Evolutionary conservation across 2,888 invertebrate species (phyloP), one percentile per base, ranked within the genome.

Genomic region (Pachymerium ferrugineum): DNA sequence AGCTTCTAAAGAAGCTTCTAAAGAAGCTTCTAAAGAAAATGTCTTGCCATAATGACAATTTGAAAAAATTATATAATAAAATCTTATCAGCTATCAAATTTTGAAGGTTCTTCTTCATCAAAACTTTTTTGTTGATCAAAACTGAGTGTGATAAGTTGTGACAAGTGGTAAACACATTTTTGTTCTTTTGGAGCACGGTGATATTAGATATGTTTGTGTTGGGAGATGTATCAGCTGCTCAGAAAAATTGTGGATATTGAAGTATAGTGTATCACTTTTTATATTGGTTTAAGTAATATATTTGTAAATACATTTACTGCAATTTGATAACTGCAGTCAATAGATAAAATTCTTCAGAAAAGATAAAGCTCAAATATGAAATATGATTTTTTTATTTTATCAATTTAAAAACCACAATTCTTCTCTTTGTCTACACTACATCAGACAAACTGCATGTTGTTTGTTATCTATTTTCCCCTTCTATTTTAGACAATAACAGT

Each of bases 151-250:
- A 25, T n/a, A n/a, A n/a, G n/a, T n/a, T n/a, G n/a, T 54, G 54
- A 54, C 54, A 54, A 54, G 54, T 54, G 54, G 54, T 54, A 54
- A 54, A 54, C 54, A 54, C 54, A 25, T 54, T 47, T 54, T 54
- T 12, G 22, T 54, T 54, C 54, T 22, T 8, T 14, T n/a, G n/a
- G 28, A 25, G 25, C 14, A 25, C 14, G 2, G 12, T 25, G 54
- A 54, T 25, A 54, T 54, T 22, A 54, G 54, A 54, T 54, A 54
- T 25, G 54, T 54, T 54, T 54, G 14, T 38, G 54, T 54, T 54
- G 22, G 22, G 54, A 54, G 10, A 54, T 54, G 8, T 25, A 25
- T 3, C 54, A 54, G 54, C 54, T 54, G 54, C 22, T n/a, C n/a
- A n/a, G 14, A 54, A 47, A 47, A 19, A 47, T 16, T 47, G 47